Percentiles rank a stretch among this genome's conserved stretches.
These are phyloP conservation scores for Ernsta delagoae DNA, from an alignment of 2,888 invertebrate species.

Conservation along the genomic window DNA sequence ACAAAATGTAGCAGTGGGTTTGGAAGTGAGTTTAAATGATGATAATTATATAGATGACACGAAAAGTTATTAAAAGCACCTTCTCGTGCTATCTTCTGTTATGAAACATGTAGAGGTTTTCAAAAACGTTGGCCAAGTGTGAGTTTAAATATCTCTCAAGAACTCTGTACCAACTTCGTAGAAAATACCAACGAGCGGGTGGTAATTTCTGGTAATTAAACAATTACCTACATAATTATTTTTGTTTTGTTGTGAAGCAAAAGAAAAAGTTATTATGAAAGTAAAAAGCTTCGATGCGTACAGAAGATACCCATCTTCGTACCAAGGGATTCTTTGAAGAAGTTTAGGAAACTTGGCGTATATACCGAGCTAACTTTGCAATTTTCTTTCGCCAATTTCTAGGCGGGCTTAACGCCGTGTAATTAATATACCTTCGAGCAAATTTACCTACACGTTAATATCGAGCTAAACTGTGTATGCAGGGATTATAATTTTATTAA, in stretches of 20 bases:
- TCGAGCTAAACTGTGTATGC: conserved; percentile 31
- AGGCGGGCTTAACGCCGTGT: conserved; percentile 11
- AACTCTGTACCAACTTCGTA: no score
- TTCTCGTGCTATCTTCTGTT: no score
- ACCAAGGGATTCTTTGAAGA: conserved; percentile 4
- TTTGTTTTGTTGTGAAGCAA: background rate
- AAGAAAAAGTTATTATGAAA: conserved; percentile 18
- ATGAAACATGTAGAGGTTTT: no score
- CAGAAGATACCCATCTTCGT: conserved; percentile 12
- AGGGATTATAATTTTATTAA: conserved; percentile 39
- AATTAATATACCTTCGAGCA: conserved; percentile 32
- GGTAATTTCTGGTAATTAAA: background rate
- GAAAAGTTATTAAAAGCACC: no score
- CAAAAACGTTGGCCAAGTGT: no score
- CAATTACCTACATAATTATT: background rate
- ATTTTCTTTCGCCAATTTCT: conserved; percentile 23
- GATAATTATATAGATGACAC: no score
- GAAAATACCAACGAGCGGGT: no score
- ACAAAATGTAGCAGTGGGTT: no score
- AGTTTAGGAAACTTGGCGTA: conserved; percentile 4
- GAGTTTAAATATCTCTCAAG: no score
- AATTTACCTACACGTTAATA: conserved; percentile 35
- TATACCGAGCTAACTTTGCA: background rate
- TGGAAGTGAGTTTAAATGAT: no score
- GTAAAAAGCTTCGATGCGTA: conserved; percentile 14